Base-by-base conservation (phyloP, 2,113 vertebrate genomes). In the Psettodes erumei region DNA sequence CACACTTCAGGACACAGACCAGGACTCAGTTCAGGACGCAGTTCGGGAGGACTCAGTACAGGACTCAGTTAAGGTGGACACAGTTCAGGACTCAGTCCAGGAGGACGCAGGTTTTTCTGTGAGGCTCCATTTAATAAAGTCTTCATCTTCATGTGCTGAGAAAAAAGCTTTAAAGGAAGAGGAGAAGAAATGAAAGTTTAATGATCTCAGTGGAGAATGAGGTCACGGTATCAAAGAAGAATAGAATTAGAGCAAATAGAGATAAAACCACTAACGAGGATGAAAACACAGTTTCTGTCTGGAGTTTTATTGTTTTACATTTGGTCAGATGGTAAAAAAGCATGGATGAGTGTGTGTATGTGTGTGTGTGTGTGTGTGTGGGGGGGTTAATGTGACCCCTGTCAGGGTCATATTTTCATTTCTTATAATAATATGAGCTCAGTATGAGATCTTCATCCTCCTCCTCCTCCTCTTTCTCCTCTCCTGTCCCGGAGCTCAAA, bases 161-260 rank as follows among this genome's bases (percentile, higher is more conserved):
- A 23, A 53, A 16, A 56, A 67, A 60, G 60, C 73, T 88, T 82
- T 50, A 79, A 86, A 86, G 67, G 77, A 72, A 19, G 40, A 77
- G 56, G 32, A 66, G 43, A 61, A n/a, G 73, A 80, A 78, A 83
- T 86, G 13, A 85, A 91, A 86, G 37, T 87, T 89, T 89, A 81
- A 90, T 86, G 59, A 82, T 84, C 69, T 73, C 40, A 6, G 19
- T 28, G 25, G 23, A 42, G 55, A 40, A 51, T 70, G 61, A 48
- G 23, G n/a, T n/a, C 59, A 2, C 48, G 43, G 70, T 65, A 76
- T 58, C 68, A 75, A 69, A 55, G n/a, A 87, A 68, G 51, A 77
- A 81, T 77, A 79, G 30, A 83, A 71, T 89, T 75, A 82, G 48
- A 54, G 61, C 60, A 84, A 84, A 86, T 70, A 77, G 48, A 48